Evolutionary conservation across 2,888 invertebrate genomes (phyloP).

Genomic region (Lycocerus yunnanus): DNA sequence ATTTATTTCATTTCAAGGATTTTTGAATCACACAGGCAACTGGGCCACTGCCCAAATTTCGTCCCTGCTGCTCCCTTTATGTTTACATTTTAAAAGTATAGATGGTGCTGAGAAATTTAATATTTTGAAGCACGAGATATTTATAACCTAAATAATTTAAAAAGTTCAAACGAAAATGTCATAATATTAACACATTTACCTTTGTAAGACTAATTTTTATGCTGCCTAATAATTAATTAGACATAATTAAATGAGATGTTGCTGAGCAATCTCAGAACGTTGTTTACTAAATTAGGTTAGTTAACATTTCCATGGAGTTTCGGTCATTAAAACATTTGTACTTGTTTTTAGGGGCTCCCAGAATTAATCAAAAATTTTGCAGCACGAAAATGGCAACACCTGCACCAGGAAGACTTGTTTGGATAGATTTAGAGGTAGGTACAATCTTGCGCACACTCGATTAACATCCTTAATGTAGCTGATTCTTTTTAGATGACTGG

Average conservation of each 20-base stretch:
- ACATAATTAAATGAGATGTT: not conserved
- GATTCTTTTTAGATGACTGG: constrained; percentile 81
- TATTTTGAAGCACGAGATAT: not conserved
- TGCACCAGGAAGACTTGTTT: constrained; percentile 60
- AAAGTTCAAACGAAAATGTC: not conserved
- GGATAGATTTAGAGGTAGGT: constrained; percentile 75
- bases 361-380: not conserved
- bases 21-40: too few relatives aligned
- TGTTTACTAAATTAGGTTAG: not conserved
- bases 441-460: constrained; percentile 15
- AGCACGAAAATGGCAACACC: not conserved
- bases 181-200: not conserved
- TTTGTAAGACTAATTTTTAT: not conserved
- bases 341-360: not conserved
- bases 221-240: not conserved
- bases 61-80: too few relatives aligned
- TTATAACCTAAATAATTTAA: not conserved
- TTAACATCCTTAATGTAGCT: constrained; percentile 3
- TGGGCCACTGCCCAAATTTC: too few relatives aligned
- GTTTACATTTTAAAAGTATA: not conserved
- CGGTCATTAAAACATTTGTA: not conserved
- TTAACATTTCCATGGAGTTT: not conserved
- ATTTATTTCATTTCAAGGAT: too few relatives aligned
- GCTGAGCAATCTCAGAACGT: not conserved
- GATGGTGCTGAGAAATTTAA: not conserved